Base-by-base conservation (phyloP, 2,113 vertebrate genomes). In the Sporophila hypoxantha region DNA sequence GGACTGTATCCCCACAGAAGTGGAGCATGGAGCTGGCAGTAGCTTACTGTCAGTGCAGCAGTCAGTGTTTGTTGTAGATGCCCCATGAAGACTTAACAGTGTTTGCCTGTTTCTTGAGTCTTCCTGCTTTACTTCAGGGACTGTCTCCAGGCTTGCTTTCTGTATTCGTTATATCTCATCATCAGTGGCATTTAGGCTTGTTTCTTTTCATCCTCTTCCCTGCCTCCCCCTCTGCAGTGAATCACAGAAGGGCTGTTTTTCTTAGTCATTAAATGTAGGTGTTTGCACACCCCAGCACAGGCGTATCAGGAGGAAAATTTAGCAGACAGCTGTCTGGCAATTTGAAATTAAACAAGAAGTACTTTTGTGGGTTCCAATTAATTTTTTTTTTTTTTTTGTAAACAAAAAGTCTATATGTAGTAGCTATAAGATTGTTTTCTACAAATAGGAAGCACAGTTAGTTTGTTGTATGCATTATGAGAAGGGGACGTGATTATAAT, bases 231-330 rank as follows among this genome's bases (percentile, higher is more conserved):
- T 70, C 12, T 0, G 0, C 82, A 76, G 56, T 95, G 91, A 86
- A 89, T 93, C 87, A 83, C 42, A 46, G 69, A 42, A 91, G 37
- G 34, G 20, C 52, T 80, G 83, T 88, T 91, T 82, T 82, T 93
- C 86, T 95, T 91, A 94, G 52, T 93, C 90, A 94, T 81, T 92
- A 79, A 34, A 77, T 62, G 92, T 94, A 82, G 94, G 93, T 90
- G 87, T 94, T 91, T 79, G 76, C 61, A 69, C 74, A 60, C 65
- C 47, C 64, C 78, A 37, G 49, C 18, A 6, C 59, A 56, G 34
- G 53, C 70, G 49, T 44, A 65, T 77, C 29, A 25, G 76, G 70
- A 83, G 69, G 49, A 92, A 83, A 91, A 94, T 81, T 87, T 82
- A 88, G 76, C 52, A 73, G 90, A 73, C 41, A 89, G 46, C 85